Base-by-base conservation (phyloP, 2,113 vertebrate genomes). In the Hippocampus barbouri region DNA sequence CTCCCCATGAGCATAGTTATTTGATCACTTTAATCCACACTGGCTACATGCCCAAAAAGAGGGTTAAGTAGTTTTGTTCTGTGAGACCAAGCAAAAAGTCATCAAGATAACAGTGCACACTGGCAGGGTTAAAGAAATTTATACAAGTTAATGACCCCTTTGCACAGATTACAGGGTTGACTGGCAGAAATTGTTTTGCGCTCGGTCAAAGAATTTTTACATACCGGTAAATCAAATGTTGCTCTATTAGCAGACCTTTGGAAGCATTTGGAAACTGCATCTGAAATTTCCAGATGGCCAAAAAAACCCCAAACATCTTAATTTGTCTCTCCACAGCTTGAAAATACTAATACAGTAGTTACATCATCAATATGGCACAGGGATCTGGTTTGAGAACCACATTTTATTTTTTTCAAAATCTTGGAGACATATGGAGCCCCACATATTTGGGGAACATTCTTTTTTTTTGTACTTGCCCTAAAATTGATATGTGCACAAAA, bases 31-130 rank as follows among this genome's bases (percentile, higher is more conserved):
- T 88, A 89, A 89, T 82, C 79, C 63, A 61, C 18, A 25, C 63
- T 76, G 75, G 77, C 65, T 75, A 74, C 76, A 53, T 72, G 68
- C 79, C 83, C 76, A 75, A 70, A 82, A 65, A 68, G 70, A 62
- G 77, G 86, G 85, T 92, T 89, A 89, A 89, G 81, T 88, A 79
- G 63, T 80, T 81, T 85, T 80, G 79, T 87, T 87, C 79, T 86
- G 80, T 87, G 74, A 79, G 75, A 86, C 81, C 75, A 74, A 73
- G 66, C 75, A 65, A 47, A 43, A 68, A 81, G 79, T 85, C 82
- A 69, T 79, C 68, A 43, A 75, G 72, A 79, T 82, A 18, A 78
- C 59, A 74, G 15, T 45, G 70, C 53, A 34, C 60, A 54, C 76
- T 67, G 65, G 15, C 61, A 14, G 51, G 23, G 51, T 69, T 66